These are phyloP conservation scores for Synergus gifuensis DNA, from an alignment of 2,888 invertebrate species.

Conservation along the genomic window DNA sequence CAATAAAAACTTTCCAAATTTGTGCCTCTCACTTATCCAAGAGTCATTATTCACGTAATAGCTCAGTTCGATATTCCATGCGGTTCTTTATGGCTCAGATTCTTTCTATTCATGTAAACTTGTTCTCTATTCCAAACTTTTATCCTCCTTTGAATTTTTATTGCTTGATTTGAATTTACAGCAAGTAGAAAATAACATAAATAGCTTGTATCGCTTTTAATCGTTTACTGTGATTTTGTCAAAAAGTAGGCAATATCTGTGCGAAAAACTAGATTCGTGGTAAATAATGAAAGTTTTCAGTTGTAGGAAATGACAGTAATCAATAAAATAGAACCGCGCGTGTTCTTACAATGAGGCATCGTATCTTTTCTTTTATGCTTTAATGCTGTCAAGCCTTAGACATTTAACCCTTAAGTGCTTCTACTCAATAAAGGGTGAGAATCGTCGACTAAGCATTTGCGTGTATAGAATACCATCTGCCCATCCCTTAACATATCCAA, in stretches of 20 bases:
- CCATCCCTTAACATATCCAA: slow-evolving; percentile 44
- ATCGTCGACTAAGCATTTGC: slow-evolving; percentile 67
- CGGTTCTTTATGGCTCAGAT: slow-evolving; percentile 16
- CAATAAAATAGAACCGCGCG: slow-evolving; percentile 59
- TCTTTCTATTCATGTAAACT: slow-evolving; percentile 24
- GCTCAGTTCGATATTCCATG: slow-evolving; percentile 12
- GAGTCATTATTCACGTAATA: slow-evolving; percentile 16
- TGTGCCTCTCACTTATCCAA: slow-evolving; percentile 8
- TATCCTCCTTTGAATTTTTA: slow-evolving; percentile 7
- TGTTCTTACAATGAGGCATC: slow-evolving; percentile 71
- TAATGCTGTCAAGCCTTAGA: slow-evolving; percentile 45
- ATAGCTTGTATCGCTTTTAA: no score
- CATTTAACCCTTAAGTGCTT: slow-evolving; percentile 56
- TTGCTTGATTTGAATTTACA: slow-evolving; percentile 6
- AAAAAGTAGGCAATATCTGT: no score
- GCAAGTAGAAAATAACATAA: no score
- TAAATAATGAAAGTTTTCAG: neutral
- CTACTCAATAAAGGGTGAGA: slow-evolving; percentile 63
- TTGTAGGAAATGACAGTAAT: neutral
- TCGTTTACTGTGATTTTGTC: no score
- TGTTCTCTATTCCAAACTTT: neutral
- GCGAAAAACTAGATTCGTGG: neutral
- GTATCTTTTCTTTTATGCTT: slow-evolving; percentile 66
- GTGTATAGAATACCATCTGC: slow-evolving; percentile 23
- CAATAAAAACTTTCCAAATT: slow-evolving; percentile 21